These are phyloP conservation scores for Prinia subflava DNA, from an alignment of 2,113 vertebrate species.

Conservation along the genomic window DNA sequence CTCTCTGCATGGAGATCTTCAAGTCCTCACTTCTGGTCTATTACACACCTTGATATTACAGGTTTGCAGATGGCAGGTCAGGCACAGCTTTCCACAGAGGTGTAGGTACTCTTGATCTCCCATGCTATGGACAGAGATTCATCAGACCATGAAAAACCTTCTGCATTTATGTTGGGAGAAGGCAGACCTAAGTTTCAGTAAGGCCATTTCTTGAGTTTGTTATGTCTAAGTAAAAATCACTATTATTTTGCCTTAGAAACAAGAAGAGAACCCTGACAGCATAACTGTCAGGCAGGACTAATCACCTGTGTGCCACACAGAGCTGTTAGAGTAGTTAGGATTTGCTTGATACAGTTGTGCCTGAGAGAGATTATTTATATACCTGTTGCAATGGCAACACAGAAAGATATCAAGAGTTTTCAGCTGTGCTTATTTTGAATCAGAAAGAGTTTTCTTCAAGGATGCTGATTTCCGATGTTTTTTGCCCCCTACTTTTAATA, in stretches of 20 bases:
- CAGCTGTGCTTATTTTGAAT: not conserved
- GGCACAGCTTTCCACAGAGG: not conserved
- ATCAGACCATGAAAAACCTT: not conserved
- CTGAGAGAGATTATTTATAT: not conserved
- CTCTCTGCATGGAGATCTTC: not conserved
- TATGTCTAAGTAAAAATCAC: not conserved
- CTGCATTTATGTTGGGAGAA: not conserved
- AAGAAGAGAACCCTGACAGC: not conserved
- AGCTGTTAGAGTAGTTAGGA: not conserved
- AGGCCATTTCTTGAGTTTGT: not conserved
- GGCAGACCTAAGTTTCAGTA: not conserved
- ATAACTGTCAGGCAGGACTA: not conserved
- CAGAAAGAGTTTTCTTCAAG: not conserved
- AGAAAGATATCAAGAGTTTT: not conserved
- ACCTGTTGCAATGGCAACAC: not conserved
- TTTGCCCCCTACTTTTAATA: not conserved
- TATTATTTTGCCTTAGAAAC: not conserved
- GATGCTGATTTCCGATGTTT: not conserved
- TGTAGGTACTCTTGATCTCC: not conserved
- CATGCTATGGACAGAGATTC: too few species aligned
- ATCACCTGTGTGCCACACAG: not conserved
- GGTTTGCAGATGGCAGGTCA: rapidly evolving
- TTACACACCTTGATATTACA: not conserved
- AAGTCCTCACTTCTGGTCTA: not conserved
- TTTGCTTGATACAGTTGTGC: not conserved